Evolutionary conservation across 1,140 invertebrate species (phyloP), one percentile per base, ranked within the genome.

Genomic region (Nomia melanderi): DNA sequence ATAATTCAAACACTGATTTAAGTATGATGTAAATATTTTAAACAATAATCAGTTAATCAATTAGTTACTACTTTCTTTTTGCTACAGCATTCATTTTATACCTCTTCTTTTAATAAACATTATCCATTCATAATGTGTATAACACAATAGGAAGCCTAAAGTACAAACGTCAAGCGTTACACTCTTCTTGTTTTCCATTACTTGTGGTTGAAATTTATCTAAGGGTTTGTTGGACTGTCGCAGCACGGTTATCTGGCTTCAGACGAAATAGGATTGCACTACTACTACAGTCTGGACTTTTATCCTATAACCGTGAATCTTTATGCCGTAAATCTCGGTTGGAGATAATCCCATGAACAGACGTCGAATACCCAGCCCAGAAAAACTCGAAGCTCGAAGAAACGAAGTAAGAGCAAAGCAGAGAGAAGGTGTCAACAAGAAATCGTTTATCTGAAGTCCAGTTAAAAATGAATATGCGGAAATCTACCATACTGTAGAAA

Each of bases 261-360:
- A 33, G 66, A 53, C 71, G 75, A 82, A 86, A 83, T 85, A 70
- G 81, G 74, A 84, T 86, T 72, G 78, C 73, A 64, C 65, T 54
- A 64, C 72, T 82, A 81, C 77, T 83, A 63, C 64, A 56, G 62
- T 57, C n/a, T 20, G 57, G 71, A 44, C 64, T 67, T 57, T 73
- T 79, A 81, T 82, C 75, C 72, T 31, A 57, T 65, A 70, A 71
- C 73, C 77, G 69, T 69, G 53, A 62, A 76, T 67, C 70, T 29
- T 56, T 33, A 9, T 36, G 41, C 56, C 82, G 74, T 88, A 87
- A 88, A 88, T 87, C 86, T 84, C 56, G 56, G 29, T 74, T 59
- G 78, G 60, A 79, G 86, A 87, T 88, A 88, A 86, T 88, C 82
- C 83, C 73, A 82, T 41, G 70, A 59, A 77, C 36, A 60, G n/a